Evolutionary conservation across 2,797 vertebrate species (phyloP).

Genomic region (Picus viridis): DNA sequence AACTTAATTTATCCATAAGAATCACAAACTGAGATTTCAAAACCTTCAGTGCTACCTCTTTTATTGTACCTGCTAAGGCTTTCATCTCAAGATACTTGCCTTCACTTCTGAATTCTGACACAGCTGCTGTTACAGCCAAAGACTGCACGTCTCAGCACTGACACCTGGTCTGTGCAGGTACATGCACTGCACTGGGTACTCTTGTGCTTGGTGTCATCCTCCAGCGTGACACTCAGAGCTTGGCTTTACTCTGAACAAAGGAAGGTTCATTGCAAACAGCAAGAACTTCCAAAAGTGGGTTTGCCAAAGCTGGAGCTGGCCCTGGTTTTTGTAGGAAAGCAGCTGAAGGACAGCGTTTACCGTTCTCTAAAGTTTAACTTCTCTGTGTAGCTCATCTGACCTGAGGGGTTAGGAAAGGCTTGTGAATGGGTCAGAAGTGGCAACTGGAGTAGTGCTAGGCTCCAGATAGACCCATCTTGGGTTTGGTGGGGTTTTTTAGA

Average conservation of each 20-base stretch:
- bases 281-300: neutral
- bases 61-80: neutral
- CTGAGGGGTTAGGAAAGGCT: neutral
- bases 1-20: neutral
- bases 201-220: neutral
- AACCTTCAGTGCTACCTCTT: neutral
- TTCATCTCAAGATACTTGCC: neutral
- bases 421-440: neutral
- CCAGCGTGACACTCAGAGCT: rapidly evolving
- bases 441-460: neutral
- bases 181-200: neutral
- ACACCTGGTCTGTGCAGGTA: neutral
- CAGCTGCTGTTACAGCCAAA: neutral
- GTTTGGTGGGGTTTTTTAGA: neutral
- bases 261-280: neutral
- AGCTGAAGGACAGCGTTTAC: neutral
- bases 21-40: neutral
- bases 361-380: neutral
- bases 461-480: neutral
- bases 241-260: neutral
- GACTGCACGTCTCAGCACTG: rapidly evolving
- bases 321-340: neutral
- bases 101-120: neutral
- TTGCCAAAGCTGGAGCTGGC: neutral
- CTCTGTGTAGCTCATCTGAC: neutral